A percentile compares a stretch with the other conserved stretches of the same genome.
Evolutionary conservation across 1,140 invertebrate genomes (phyloP).

Genomic region (Neodiprion pinetum): DNA sequence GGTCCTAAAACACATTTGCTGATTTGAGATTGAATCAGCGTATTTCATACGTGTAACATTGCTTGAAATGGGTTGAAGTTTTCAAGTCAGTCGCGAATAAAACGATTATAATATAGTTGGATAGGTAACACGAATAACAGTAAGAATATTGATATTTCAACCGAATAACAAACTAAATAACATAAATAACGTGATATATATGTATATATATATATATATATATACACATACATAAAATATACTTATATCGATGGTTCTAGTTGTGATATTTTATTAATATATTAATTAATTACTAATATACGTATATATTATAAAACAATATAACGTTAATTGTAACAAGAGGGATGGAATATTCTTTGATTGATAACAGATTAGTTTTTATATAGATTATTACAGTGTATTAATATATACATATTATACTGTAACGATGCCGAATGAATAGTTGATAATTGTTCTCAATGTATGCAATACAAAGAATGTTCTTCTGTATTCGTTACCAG

Average conservation of each 20-base stretch:
- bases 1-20: too few relatives aligned
- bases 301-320: neutral
- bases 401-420: neutral
- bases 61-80: too few relatives aligned
- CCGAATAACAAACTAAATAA: slow-evolving; percentile 11
- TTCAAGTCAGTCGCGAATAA: too few relatives aligned
- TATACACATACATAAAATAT: slow-evolving; percentile 37
- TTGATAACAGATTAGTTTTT: neutral
- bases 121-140: slow-evolving; percentile 11
- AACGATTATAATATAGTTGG: slow-evolving; percentile 16
- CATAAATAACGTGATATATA: slow-evolving; percentile 26
- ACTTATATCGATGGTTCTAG: slow-evolving; percentile 57
- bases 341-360: neutral
- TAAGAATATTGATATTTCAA: slow-evolving; percentile 8
- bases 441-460: neutral
- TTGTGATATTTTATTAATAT: slow-evolving; percentile 62
- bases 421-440: neutral
- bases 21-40: too few relatives aligned
- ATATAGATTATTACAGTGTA: neutral
- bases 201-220: slow-evolving; percentile 34
- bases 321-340: neutral
- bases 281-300: slow-evolving; percentile 29
- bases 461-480: too few relatives aligned
- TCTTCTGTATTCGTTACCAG: too few relatives aligned
- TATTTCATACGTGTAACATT: too few relatives aligned